Evolutionary conservation across 2,797 vertebrate genomes (phyloP), one percentile per base, ranked within the genome.

Genomic region (Typhlichthys eigenmanni): DNA sequence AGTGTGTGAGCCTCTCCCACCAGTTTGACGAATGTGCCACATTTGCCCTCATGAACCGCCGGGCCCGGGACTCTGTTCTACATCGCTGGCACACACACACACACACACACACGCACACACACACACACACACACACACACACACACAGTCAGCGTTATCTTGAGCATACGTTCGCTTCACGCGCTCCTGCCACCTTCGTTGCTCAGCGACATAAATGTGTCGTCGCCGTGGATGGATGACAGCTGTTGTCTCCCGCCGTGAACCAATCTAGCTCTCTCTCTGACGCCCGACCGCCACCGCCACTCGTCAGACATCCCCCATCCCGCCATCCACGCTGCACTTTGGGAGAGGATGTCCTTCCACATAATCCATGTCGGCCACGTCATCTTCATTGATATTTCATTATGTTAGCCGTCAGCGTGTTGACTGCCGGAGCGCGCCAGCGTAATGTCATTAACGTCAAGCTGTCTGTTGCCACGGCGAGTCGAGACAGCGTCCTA

Each of bases 21-120:
- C 89, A 94, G 83, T 95, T 93, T 96, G 94, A 96, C 94, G 91
- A 94, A 96, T 96, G 94, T 91, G 63, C 88, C 92, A 91, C 93
- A 94, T 94, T 89, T 95, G 94, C 93, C 94, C 94, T 95, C 84
- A 90, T 95, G 94, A 95, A 95, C 94, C 91, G 46, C 78, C 60
- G 85, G 65, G 81, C 87, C 91, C 91, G 50, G 12, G 16, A 24
- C 13, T 4, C 2, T 92, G 93, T 94, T 95, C 93, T 93, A 92
- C 91, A 93, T 89, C 89, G 88, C 79, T 90, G 92, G 84, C 92
- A 72, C 81, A 79, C 72, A 65, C 55, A 14, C 34, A 48, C 54
- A 61, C 34, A 16, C 50, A 13, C n/a, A 38, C 11, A 73, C 61
- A 72, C 60, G 68, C 69, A 71, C 34, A 68, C 66, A 62, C 52